Conservation (phyloP, 2,888 invertebrate genomes). For the Galeruca laticollis region DNA sequence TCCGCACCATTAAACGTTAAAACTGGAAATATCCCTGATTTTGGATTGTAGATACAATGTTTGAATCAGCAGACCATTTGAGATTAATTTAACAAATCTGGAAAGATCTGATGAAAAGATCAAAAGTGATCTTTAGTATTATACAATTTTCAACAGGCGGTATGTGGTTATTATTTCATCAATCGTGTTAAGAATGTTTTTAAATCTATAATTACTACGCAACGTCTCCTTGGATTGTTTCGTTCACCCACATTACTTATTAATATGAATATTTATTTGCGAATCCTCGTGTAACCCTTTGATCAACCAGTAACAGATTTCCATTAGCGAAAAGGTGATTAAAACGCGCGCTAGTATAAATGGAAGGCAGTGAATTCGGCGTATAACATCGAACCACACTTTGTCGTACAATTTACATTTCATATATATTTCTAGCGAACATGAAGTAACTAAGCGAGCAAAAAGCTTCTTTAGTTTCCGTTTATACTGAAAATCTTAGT, state of each 20-base stretch:
- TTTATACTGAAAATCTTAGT: conserved; percentile 14
- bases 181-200: too few species aligned
- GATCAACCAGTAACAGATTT: conserved; percentile 21
- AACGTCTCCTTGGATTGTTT: not conserved
- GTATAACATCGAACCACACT: conserved; percentile 25
- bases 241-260: not conserved
- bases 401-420: conserved; percentile 28
- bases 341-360: conserved; percentile 19
- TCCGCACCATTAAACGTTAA: too few species aligned
- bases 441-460: conserved; percentile 14
- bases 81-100: too few species aligned
- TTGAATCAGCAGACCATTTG: too few species aligned
- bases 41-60: too few species aligned
- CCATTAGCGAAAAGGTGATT: conserved; percentile 22
- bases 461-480: conserved; percentile 27
- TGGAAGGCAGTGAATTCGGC: conserved; percentile 16
- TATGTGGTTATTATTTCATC: too few species aligned
- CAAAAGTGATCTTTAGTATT: too few species aligned
- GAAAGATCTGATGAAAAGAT: too few species aligned
- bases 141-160: too few species aligned
- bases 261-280: not conserved
- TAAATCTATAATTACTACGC: not conserved
- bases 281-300: conserved; percentile 8
- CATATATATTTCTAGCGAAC: conserved; percentile 24
- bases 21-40: too few species aligned